Percentiles rank a stretch among this genome's conserved stretches.
Conservation (phyloP, 64 coral and sea anemone genomes). For the Astreopora myriophthalma region DNA sequence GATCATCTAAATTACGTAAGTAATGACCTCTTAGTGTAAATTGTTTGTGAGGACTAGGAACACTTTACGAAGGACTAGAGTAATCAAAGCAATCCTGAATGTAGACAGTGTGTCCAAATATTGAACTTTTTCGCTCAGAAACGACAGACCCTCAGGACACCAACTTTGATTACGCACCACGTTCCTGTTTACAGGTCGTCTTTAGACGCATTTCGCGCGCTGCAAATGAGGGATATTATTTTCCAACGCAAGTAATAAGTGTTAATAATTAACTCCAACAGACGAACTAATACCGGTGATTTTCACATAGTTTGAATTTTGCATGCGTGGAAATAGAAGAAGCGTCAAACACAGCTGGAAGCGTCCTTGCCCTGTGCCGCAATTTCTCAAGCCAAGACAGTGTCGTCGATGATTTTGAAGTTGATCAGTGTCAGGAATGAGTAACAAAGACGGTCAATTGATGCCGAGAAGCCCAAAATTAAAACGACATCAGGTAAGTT, state of each 20-base stretch:
- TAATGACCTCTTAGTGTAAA: neutral
- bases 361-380: neutral
- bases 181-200: neutral
- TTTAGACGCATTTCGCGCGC: neutral
- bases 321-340: neutral
- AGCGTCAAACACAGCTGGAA: neutral
- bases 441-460: neutral
- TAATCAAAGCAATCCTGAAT: neutral
- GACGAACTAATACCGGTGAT: neutral
- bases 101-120: neutral
- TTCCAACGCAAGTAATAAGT: neutral
- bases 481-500: neutral
- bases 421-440: neutral
- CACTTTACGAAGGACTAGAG: neutral
- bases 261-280: slow-evolving; percentile 20
- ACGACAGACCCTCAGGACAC: neutral
- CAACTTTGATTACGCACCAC: neutral
- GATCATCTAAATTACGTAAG: neutral
- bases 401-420: neutral
- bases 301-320: slow-evolving; percentile 27
- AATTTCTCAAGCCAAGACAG: neutral
- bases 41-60: neutral
- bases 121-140: neutral
- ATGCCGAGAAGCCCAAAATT: neutral
- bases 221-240: neutral